Base-by-base conservation (phyloP, 1,140 invertebrate species). In the Drosophila tani region DNA sequence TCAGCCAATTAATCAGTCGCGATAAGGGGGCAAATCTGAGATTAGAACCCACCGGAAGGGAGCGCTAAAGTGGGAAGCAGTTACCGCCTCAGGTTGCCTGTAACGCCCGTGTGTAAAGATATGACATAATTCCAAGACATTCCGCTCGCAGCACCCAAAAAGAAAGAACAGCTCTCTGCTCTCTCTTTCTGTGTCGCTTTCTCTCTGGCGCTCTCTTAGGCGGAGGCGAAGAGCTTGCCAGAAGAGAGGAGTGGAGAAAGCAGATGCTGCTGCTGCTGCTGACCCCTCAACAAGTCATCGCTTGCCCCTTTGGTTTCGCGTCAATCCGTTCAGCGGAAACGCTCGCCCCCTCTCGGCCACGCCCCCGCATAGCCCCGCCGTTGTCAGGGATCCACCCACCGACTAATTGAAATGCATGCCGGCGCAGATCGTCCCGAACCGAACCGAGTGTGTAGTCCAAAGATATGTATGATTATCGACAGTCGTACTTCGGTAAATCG, bases 101-200 rank as follows among this genome's bases (percentile, higher is more conserved):
- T 85, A 75, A 67, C 57, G 41, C 58, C 46, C 67, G 70, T 81
- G 63, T 81, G 78, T 81, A 58, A 81, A 82, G 71, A 90, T 90
- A 90, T 90, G 85, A 90, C 85, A 90, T 90, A 90, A 90, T 90
- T 90, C 75, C 85, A 90, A 91, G 79, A 79, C 79, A 85, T 75
- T 81, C 85, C 75, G 70, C 77, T 78, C 79, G 53, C 57, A 81
- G 67, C 78, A 79, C 66, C 75, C 74, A 75, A 67, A 65, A 60
- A 50, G 58, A 38, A 41, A 51, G 67, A 57, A 53, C 45, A 35
- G 59, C 53, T 58, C 53, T 51, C 67, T 50, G 38, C 40, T 50
- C 49, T 49, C 68, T 56, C 43, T 77, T 43, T 41, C 32, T 27
- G 17, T 50, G 21, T 9, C 64, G 32, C 29, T 21, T 29, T 29